These are phyloP conservation scores for Tetragonisca angustula DNA, from an alignment of 2,888 invertebrate genomes.

Conservation along the genomic window DNA sequence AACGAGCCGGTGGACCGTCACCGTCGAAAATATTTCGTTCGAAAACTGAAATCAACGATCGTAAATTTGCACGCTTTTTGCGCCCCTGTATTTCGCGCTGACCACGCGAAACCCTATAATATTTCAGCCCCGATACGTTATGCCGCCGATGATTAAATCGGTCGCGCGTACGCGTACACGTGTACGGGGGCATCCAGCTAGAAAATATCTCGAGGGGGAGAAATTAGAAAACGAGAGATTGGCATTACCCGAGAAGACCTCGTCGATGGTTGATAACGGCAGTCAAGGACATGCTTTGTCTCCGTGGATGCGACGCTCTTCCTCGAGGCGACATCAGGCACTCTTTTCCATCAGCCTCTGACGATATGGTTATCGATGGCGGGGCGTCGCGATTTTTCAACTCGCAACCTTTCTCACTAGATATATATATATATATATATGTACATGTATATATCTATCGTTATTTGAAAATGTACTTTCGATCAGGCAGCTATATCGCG, in stretches of 20 bases:
- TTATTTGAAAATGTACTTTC: conserved; percentile 3
- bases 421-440: no score
- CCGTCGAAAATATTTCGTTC: conserved; percentile 53
- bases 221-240: not conserved
- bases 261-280: conserved; percentile 79
- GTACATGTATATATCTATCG: no score
- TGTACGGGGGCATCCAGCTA: not conserved
- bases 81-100: conserved; percentile 24
- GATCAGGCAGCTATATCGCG: not conserved
- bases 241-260: conserved; percentile 75
- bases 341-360: conserved; percentile 74
- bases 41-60: conserved; percentile 56
- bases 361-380: conserved; percentile 33
- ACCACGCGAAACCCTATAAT: not conserved
- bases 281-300: conserved; percentile 79
- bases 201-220: not conserved
- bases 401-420: conserved; percentile 34
- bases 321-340: conserved; percentile 69
- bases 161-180: not conserved
- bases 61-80: conserved; percentile 52
- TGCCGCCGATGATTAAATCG: conserved; percentile 1
- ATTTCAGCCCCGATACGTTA: conserved; percentile 26
- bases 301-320: conserved; percentile 74
- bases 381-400: conserved; percentile 36
- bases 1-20: conserved; percentile 54